These are phyloP conservation scores for Orchesella flavescens DNA, from an alignment of 2,888 invertebrate genomes.

Conservation along the genomic window DNA sequence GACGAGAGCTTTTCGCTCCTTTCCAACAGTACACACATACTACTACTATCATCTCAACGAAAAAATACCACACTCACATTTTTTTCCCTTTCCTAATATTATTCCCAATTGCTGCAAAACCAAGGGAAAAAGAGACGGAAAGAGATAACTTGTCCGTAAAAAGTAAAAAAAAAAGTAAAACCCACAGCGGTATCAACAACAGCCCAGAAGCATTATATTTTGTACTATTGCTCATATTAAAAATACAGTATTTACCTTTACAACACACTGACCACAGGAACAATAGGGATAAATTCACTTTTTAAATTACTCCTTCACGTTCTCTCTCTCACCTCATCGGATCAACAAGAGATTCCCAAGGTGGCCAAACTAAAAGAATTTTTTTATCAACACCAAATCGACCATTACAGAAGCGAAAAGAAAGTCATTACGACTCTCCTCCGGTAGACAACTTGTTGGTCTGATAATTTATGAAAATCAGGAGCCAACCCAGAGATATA, in stretches of 20 bases:
- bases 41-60: conserved; percentile 12
- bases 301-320: too few relatives aligned
- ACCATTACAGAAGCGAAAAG: neutral
- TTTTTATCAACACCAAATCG: neutral
- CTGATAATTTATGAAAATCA: conserved; percentile 33
- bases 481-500: too few relatives aligned
- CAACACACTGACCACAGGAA: too few relatives aligned
- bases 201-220: conserved; percentile 23
- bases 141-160: conserved; percentile 4
- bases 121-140: conserved; percentile 18
- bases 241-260: too few relatives aligned
- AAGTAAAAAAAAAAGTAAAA: conserved; percentile 12
- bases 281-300: too few relatives aligned
- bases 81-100: conserved; percentile 12
- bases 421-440: neutral
- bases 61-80: conserved; percentile 15
- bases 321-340: too few relatives aligned
- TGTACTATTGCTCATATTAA: too few relatives aligned
- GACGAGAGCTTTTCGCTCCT: conserved; percentile 42
- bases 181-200: conserved; percentile 35
- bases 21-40: neutral
- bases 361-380: too few relatives aligned
- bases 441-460: conserved; percentile 36
- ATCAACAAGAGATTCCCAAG: too few relatives aligned
- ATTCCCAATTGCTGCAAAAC: conserved; percentile 25